phyloP scores from a whole-genome alignment of 2,113 vertebrate genomes.

The Catharus minimus region DNA sequence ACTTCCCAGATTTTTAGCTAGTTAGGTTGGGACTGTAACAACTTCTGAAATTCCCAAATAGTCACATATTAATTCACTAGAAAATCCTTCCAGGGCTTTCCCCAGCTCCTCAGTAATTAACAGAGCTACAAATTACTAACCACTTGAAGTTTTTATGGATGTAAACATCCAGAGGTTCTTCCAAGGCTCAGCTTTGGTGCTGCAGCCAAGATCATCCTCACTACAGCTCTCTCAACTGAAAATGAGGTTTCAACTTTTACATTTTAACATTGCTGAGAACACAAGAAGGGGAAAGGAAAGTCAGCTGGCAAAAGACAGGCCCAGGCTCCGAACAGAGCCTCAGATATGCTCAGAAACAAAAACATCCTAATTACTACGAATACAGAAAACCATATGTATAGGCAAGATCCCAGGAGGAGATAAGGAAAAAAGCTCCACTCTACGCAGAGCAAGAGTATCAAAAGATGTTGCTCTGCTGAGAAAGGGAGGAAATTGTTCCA shows the following conservation, averaged over 20 bases:
- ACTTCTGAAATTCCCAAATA: not conserved
- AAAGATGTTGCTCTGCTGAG: not conserved
- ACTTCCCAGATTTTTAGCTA: not conserved
- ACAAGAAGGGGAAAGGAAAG: not conserved
- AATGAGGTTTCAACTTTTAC: not conserved
- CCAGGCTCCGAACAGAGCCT: not conserved
- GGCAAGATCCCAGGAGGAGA: conserved; percentile 1
- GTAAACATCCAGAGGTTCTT: not conserved
- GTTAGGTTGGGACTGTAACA: not conserved
- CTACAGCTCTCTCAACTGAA: not conserved
- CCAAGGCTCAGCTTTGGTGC: not conserved
- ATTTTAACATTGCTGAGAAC: not conserved
- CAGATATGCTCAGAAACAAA: conserved; percentile 1
- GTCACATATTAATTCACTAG: not conserved
- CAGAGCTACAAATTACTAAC: not conserved
- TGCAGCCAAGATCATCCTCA: not conserved
- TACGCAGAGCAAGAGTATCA: not conserved
- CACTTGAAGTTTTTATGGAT: not conserved
- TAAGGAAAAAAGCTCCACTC: not conserved
- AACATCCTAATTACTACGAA: conserved; percentile 17
- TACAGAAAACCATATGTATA: conserved; percentile 15
- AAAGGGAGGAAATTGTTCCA: not conserved
- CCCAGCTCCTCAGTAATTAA: not conserved
- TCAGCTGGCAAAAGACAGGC: not conserved
- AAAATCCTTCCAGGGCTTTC: not conserved